A percentile compares a stretch with the other conserved stretches of the same genome.
These are phyloP conservation scores for Linurgus olivaceus DNA, from an alignment of 2,797 vertebrate species.

Conservation along the genomic window DNA sequence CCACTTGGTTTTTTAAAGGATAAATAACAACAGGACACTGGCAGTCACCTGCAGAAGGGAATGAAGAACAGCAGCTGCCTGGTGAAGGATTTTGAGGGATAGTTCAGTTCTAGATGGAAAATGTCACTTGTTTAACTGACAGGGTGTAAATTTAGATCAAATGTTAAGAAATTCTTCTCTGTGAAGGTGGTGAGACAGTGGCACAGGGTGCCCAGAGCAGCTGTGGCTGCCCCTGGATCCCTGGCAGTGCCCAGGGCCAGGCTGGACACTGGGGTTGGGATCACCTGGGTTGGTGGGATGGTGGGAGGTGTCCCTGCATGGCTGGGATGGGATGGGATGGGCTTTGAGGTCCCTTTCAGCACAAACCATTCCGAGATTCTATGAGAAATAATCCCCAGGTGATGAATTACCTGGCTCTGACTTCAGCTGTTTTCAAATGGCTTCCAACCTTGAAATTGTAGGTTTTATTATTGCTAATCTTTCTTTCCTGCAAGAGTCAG, in stretches of 20 bases:
- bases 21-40: background rate
- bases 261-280: fast-evolving
- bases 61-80: fast-evolving
- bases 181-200: fast-evolving
- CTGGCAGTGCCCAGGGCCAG: background rate
- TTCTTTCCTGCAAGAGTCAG: background rate
- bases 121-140: background rate
- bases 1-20: background rate
- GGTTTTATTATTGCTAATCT: background rate
- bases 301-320: background rate
- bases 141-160: background rate
- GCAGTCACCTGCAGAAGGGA: background rate
- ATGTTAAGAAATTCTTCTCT: background rate
- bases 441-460: background rate
- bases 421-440: background rate
- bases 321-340: background rate
- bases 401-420: background rate
- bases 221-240: background rate
- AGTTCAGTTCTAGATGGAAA: background rate
- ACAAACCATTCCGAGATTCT: background rate
- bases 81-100: background rate
- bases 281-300: fast-evolving
- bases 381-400: background rate
- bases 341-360: background rate
- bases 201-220: background rate